Evolutionary conservation across 2,888 invertebrate genomes (phyloP), one percentile per base, ranked within the genome.

Genomic region (Parelbella ahira): DNA sequence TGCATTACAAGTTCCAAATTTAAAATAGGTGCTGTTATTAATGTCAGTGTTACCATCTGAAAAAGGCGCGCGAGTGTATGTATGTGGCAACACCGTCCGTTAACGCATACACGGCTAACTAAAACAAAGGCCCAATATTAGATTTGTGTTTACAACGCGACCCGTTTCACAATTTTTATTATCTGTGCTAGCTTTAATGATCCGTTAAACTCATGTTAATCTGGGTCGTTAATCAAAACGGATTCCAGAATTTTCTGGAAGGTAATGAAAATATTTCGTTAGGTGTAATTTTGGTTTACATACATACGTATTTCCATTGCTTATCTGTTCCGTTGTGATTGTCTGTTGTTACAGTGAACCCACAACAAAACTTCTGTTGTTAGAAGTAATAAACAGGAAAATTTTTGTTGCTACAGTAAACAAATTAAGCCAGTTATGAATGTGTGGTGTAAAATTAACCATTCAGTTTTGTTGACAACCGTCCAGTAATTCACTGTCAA

Each of bases 151-250:
- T 60, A 60, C 54, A 48, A 34, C 54, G 61, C 59, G 67, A 64
- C 65, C 62, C 54, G 70, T 64, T 72, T 59, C 60, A 58, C 59
- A 61, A 63, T 66, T 71, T 72, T 71, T 76, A 72, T 69, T 72
- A 71, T 69, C 68, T 66, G 49, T 56, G 47, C 34, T 42, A 27
- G 42, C 55, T 66, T 73, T 74, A 68, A 72, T 66, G 69, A 54
- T 53, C 61, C 50, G 61, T 68, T 64, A 69, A 72, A 68, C 55
- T 50, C 41, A 43, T 49, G 49, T 49, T 60, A 56, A 58, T 50
- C 50, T 47, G 50, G 56, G 49, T 47, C 64, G 63, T 72, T 67
- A 68, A 69, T 68, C 68, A 63, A 58, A 61, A 53, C 44, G 51
- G 52, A 58, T 58, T 61, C 53, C 54, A 55, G 56, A 49, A 55